These are phyloP conservation scores for Larimichthys crocea DNA, from an alignment of 2,113 vertebrate species.

Conservation along the genomic window DNA sequence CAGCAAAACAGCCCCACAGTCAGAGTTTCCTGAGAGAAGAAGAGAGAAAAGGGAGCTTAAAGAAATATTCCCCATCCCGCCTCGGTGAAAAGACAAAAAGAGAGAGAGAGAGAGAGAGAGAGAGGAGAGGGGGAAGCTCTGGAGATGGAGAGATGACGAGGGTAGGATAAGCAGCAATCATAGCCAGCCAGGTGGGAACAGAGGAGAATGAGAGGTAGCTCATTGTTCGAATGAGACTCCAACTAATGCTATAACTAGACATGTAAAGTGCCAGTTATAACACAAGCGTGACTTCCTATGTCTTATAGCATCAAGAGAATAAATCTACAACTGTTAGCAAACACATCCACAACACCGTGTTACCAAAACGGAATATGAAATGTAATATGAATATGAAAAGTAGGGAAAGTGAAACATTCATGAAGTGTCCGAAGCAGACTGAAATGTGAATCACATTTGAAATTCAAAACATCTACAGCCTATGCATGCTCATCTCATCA, in stretches of 20 bases:
- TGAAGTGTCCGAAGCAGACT: neutral
- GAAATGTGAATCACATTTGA: conserved; percentile 17
- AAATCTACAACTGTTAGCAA: neutral
- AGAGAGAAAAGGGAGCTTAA: conserved; percentile 58
- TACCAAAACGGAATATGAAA: neutral
- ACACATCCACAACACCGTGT: neutral
- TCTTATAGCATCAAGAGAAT: neutral
- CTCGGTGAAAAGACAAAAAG: conserved; percentile 34
- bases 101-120: conserved; percentile 19
- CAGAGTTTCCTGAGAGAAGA: conserved; percentile 73
- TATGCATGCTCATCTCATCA: neutral
- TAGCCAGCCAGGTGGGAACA: conserved; percentile 53
- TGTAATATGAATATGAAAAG: neutral
- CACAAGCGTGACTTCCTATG: neutral
- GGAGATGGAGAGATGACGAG: conserved; percentile 44
- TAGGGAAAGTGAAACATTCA: conserved; percentile 1
- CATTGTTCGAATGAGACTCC: conserved; percentile 16
- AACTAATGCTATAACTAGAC: neutral
- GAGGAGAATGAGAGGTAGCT: conserved; percentile 44
- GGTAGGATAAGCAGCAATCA: conserved; percentile 49
- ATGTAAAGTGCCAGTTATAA: neutral
- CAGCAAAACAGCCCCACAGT: conserved; percentile 69
- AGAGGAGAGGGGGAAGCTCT: conserved; percentile 14
- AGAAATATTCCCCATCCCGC: conserved; percentile 61
- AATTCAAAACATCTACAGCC: conserved; percentile 6